Evolutionary conservation across 2,797 vertebrate genomes (phyloP).

Genomic region (Manis javanica): DNA sequence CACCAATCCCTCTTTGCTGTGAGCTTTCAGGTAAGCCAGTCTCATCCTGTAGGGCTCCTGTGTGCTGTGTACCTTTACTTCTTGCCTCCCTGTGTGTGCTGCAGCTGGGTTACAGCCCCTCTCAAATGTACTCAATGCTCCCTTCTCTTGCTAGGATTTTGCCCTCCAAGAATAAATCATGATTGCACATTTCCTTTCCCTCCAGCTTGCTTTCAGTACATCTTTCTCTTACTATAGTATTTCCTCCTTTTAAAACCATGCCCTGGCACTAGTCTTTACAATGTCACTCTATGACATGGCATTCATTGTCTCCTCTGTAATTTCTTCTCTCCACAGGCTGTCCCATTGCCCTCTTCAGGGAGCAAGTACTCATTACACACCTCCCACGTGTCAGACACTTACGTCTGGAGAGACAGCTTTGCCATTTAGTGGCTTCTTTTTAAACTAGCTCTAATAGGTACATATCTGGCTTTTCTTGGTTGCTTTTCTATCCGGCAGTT

Average conservation of each 20-base stretch:
- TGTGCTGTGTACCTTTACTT: not conserved
- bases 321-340: not conserved
- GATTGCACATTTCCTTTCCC: not conserved
- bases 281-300: not conserved
- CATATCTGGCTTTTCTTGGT: not conserved
- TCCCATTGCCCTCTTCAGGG: not conserved
- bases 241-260: not conserved
- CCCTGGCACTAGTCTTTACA: not conserved
- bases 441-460: not conserved
- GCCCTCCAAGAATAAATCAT: not conserved
- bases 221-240: not conserved
- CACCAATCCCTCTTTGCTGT: accelerated
- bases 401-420: not conserved
- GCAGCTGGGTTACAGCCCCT: not conserved
- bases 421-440: not conserved
- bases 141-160: not conserved
- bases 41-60: too few relatives aligned
- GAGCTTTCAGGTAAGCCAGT: too few relatives aligned
- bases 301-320: not conserved
- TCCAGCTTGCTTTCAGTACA: not conserved
- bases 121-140: not conserved
- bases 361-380: conserved; percentile 30
- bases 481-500: not conserved
- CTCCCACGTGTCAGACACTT: not conserved
- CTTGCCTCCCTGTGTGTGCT: not conserved